Percentiles rank a stretch among this genome's conserved stretches.
Evolutionary conservation across 2,888 invertebrate genomes (phyloP).

Genomic region (Sesia apiformis): DNA sequence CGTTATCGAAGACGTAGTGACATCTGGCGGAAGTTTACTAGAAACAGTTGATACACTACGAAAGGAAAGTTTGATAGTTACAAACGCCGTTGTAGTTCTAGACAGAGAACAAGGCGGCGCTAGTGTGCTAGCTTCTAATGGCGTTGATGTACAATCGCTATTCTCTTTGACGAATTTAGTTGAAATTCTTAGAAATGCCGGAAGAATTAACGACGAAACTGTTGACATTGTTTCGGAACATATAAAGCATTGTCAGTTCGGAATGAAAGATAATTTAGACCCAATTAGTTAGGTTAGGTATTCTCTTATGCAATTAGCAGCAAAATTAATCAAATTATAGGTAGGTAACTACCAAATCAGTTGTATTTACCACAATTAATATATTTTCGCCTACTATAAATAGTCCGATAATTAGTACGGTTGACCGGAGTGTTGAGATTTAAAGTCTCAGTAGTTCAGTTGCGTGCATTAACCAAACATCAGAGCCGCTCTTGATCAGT

Average conservation of each 20-base stretch:
- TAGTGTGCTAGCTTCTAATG: constrained; percentile 80
- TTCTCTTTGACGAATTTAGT: constrained; percentile 80
- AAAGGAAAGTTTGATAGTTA: constrained; percentile 78
- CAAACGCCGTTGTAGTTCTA: constrained; percentile 90
- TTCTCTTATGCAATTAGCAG: too few relatives aligned
- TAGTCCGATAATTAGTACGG: too few relatives aligned
- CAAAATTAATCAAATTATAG: neutral
- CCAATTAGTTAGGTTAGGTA: neutral
- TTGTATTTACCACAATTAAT: neutral
- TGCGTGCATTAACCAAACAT: too few relatives aligned
- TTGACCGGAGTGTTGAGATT: too few relatives aligned
- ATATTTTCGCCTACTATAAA: neutral
- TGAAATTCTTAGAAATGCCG: constrained; percentile 75
- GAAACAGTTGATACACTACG: constrained; percentile 87
- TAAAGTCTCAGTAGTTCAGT: too few relatives aligned
- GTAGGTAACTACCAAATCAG: neutral
- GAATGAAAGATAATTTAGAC: constrained; percentile 9
- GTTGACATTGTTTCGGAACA: constrained; percentile 50
- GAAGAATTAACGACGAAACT: constrained; percentile 73
- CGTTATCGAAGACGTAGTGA: constrained; percentile 95
- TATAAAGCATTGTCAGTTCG: constrained; percentile 53
- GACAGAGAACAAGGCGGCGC: constrained; percentile 94
- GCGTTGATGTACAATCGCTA: constrained; percentile 80
- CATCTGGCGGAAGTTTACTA: constrained; percentile 92
- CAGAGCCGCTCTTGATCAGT: too few relatives aligned